Base-by-base conservation (phyloP, 2,888 invertebrate species). In the Ichneumoninae sp. region DNA sequence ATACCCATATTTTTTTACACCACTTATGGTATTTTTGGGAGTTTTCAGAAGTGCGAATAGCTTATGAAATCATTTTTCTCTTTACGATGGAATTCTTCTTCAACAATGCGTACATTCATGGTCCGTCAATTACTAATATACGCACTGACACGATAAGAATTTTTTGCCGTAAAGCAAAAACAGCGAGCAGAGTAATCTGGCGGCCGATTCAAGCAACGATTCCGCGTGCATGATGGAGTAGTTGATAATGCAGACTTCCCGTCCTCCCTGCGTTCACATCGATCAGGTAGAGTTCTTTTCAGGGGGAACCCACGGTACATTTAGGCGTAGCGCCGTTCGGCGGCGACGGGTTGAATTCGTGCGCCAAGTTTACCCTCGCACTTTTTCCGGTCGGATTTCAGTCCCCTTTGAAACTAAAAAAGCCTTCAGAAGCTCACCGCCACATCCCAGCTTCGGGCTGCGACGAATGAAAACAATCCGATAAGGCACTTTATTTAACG, bases 241-340 rank as follows among this genome's bases (percentile, higher is more conserved):
- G 92, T 91, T 91, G 93, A 91, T 92, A 92, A 92, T 85, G 85
- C 87, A 91, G 92, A 80, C 83, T 85, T 87, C 87, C 83, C 83
- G 83, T 81, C 2, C 71, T 30, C 73, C 86, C 86, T 88, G 75
- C 83, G 83, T 88, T 89, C 82, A 75, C 69, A 91, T 91, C 93
- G 92, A 92, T 91, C 89, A 71, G 84, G 92, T 85, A 92, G 92
- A 88, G 89, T 89, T 91, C 92, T 91, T 91, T 91, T 89, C 85
- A 76, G 85, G 88, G 91, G 89, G 91, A 90, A 90, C 40, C 69
- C 10, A 40, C 87, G 91, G 91, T 90, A 68, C 44, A 73, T 89
- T 87, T 88, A 85, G 77, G 70, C 50, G 73, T 85, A 88, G 88
- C 90, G 89, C 88, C 86, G 63, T 86, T 5, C 71, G 81, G 87